These are phyloP conservation scores for Fistularia tabacaria DNA, from an alignment of 2,797 vertebrate genomes.

Conservation along the genomic window DNA sequence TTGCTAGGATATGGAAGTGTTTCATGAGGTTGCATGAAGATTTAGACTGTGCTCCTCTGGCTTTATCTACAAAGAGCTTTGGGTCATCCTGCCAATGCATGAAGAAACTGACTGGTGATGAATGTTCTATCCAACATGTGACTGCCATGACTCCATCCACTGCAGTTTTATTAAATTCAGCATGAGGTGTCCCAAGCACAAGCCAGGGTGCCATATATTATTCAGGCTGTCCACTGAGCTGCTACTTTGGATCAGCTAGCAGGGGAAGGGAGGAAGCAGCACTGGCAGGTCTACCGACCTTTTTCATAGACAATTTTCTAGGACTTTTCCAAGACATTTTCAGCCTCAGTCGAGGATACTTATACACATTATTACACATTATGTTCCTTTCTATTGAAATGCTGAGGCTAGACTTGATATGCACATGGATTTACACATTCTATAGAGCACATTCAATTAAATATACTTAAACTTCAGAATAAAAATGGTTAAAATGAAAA, in stretches of 20 bases:
- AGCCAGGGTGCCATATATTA: constrained; percentile 56
- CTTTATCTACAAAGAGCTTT: neutral
- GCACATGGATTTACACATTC: too few relatives aligned
- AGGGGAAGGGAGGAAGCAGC: constrained; percentile 11
- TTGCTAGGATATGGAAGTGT: too few relatives aligned
- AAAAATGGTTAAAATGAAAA: too few relatives aligned
- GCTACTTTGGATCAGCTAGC: constrained; percentile 38
- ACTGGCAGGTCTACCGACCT: neutral
- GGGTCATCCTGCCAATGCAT: neutral
- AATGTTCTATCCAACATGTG: constrained; percentile 6
- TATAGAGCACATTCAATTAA: too few relatives aligned
- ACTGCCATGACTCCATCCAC: constrained; percentile 19
- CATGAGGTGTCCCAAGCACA: constrained; percentile 12
- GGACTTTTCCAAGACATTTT: too few relatives aligned
- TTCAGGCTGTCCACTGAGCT: constrained; percentile 40
- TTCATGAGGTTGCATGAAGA: neutral
- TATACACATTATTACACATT: too few relatives aligned
- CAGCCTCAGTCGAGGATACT: too few relatives aligned
- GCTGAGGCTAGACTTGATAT: too few relatives aligned
- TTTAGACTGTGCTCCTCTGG: constrained; percentile 5
- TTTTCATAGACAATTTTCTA: too few relatives aligned
- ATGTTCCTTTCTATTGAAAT: too few relatives aligned
- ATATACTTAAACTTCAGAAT: too few relatives aligned
- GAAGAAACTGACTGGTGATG: constrained; percentile 17
- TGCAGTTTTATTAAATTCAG: constrained; percentile 11